A percentile compares a stretch with the other conserved stretches of the same genome.
Evolutionary conservation across 2,797 vertebrate species (phyloP).

Genomic region (Hypotaenidia philippensis): DNA sequence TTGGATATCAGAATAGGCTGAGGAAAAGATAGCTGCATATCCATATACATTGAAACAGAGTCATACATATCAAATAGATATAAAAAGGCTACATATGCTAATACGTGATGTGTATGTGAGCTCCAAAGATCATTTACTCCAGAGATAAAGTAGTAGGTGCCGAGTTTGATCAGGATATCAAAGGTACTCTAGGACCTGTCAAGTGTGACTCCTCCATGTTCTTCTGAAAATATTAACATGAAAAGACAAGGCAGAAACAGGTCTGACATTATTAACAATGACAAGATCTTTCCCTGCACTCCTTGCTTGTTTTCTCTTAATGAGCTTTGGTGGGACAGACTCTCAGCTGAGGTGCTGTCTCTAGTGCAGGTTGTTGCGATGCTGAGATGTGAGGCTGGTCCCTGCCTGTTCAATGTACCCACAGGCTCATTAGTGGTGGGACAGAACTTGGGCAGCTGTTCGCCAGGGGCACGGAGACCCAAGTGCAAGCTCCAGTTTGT

Average conservation of each 20-base stretch:
- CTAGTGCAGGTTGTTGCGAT: neutral
- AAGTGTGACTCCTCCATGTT: neutral
- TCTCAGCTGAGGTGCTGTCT: neutral
- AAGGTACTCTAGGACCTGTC: constrained; percentile 28
- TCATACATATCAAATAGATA: constrained; percentile 1
- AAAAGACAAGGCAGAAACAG: constrained; percentile 45
- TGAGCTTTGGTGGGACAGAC: constrained; percentile 47
- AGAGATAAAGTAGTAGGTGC: neutral
- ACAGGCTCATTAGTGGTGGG: neutral
- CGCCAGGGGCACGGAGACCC: neutral
- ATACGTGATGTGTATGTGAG: neutral
- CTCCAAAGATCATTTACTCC: neutral
- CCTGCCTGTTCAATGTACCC: neutral
- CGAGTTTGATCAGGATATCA: constrained; percentile 51
- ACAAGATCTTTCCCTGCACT: constrained; percentile 33
- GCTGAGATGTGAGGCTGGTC: neutral
- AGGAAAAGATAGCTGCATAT: neutral
- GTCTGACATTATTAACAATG: constrained; percentile 36
- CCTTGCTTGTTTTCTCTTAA: constrained; percentile 43
- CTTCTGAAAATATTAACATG: constrained; percentile 37
- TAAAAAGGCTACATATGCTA: constrained; percentile 24
- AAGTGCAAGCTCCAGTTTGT: neutral
- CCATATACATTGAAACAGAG: neutral
- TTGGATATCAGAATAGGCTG: neutral
- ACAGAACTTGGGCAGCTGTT: neutral